Conservation (phyloP, 2,113 vertebrate species). For the Apteryx mantelli region DNA sequence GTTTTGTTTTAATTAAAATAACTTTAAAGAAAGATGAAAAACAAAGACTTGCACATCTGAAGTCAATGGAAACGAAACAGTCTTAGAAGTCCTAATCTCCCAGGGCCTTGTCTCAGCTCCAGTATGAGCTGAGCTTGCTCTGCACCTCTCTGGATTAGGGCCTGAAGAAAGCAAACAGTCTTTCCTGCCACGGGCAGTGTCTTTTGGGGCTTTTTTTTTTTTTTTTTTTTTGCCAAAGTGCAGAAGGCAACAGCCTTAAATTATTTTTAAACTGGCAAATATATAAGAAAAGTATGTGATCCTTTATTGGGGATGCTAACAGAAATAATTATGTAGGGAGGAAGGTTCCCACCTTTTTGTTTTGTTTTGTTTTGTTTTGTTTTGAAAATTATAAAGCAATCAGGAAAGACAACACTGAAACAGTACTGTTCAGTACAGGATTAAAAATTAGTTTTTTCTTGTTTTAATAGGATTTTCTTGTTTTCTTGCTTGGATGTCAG, state of each 20-base stretch:
- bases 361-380: neutral
- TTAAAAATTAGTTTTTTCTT: neutral
- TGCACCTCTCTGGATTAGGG: neutral
- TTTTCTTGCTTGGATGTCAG: neutral
- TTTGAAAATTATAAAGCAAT: neutral
- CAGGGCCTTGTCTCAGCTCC: neutral
- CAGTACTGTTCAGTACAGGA: neutral
- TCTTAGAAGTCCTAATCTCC: conserved; percentile 22
- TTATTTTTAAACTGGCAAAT: neutral
- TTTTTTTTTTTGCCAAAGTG: neutral
- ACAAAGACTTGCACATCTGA: conserved; percentile 20
- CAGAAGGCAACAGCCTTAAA: neutral
- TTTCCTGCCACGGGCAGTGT: neutral
- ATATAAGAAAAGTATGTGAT: neutral
- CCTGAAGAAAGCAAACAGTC: neutral
- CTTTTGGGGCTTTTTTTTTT: neutral
- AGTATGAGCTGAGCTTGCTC: neutral
- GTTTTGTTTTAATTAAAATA: conserved; percentile 58
- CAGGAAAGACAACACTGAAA: neutral
- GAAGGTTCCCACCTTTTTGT: neutral
- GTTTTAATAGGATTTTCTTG: neutral
- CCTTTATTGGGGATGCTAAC: neutral
- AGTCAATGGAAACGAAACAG: conserved; percentile 22
- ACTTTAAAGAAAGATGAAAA: conserved; percentile 45
- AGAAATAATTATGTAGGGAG: neutral